Base-by-base conservation (phyloP, 2,113 vertebrate species). In the Petromus typicus region DNA sequence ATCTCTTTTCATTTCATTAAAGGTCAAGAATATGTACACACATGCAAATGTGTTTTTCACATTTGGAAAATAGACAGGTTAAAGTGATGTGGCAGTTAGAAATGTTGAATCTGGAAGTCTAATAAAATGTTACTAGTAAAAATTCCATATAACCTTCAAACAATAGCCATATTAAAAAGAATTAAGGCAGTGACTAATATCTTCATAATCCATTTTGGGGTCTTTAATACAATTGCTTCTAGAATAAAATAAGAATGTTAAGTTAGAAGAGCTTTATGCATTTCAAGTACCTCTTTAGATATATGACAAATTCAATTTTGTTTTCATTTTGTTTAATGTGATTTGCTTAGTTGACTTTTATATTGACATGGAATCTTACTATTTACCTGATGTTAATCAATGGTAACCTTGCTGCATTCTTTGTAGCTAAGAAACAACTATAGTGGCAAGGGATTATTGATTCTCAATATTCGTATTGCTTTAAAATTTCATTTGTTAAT, bases 41-140 rank as follows among this genome's bases (percentile, higher is more conserved):
- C 88, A 96, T 80, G 67, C 91, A 96, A 97, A 96, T 90, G 73
- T 90, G 37, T 59, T 97, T 97, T 93, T 69, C 83, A 85, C 2
- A 20, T 73, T 94, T 37, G 61, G 92, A 75, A 88, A 94, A 95
- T 64, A 91, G 82, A 86, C 59, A 83, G 83, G 82, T 82, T 95
- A 93, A 87, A 91, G 64, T 2, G 48, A 90, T 85, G 25, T 18
- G 16, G 13, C 80, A 51, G 61, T 90, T 82, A 86, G 48, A 57
- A 93, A 87, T n/a, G 30, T 61, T 86, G 73, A 94, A 37, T 69
- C 79, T 79, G 78, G 48, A 37, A 85, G 56, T 73, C 63, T 82
- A 85, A 85, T 91, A 91, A 89, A 89, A 75, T 82, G 64, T 66
- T 93, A 30, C 69, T 64, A 64, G 48, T 56, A 87, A 93, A 90